Evolutionary conservation across 2,888 invertebrate species (phyloP), one percentile per base, ranked within the genome.

Genomic region (Drosophila cracens): DNA sequence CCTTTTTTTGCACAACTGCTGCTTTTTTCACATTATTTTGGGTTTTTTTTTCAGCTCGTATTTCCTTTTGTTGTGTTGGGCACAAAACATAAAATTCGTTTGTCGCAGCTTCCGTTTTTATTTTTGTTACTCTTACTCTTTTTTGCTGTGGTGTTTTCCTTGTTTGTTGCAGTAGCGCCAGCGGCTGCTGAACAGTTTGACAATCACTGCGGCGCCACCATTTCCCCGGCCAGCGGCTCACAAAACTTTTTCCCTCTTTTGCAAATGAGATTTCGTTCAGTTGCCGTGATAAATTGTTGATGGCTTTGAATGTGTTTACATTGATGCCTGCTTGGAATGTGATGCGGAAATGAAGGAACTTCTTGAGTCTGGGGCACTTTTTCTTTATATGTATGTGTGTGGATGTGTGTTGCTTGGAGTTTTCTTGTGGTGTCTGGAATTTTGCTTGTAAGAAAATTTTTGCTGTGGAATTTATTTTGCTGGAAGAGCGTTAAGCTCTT

Each of bases 231-330:
- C 40, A 33, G 46, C 33, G 53, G 27, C 53, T 64, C 38, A 49
- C 52, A 70, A 72, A 85, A 81, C 59, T 81, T 83, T 83, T 79
- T 68, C 46, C 58, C 60, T 64, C 53, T 80, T 80, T 85, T 74
- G 85, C 82, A 87, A 86, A 85, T 86, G 81, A 85, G 87, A 86
- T 86, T 86, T 86, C 72, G 72, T 79, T 88, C 83, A 79, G 71
- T 82, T 82, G 77, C 82, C 76, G 84, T 88, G 89, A 88, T 87
- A 87, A 88, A 87, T 87, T 82, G 89, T 88, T 87, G 89, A 87
- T 87, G 79, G 87, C 79, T 71, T 70, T 82, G 83, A 78, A 82
- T 87, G 82, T 82, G 78, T 83, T 80, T 78, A 77, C 88, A 84
- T 78, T 82, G 82, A 76, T 74, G 80, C 73, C 48, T 70, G 64